phyloP scores from a whole-genome alignment of 2,888 invertebrate species.

The Plutella xylostella region DNA sequence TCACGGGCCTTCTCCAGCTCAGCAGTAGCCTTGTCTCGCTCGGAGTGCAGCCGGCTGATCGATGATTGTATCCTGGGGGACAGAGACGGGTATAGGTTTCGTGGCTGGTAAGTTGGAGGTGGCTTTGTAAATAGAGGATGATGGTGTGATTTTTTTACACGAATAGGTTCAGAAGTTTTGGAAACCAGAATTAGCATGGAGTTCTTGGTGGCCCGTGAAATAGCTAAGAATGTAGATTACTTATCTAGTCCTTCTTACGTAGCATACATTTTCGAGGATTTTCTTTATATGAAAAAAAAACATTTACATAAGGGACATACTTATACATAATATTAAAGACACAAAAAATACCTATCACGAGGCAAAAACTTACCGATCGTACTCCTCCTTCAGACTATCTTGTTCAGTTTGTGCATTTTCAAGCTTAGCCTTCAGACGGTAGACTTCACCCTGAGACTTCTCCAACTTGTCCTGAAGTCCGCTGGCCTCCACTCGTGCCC shows the following conservation, averaged over 20 bases:
- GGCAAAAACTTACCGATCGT: constrained; percentile 77
- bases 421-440: constrained; percentile 91
- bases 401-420: constrained; percentile 97
- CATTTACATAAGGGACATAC: too few relatives aligned
- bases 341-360: not conserved
- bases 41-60: constrained; percentile 86
- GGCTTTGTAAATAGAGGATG: too few relatives aligned
- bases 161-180: too few relatives aligned
- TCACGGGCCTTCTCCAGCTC: constrained; percentile 89
- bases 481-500: constrained; percentile 85
- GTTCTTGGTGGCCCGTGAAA: too few relatives aligned
- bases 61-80: constrained; percentile 78
- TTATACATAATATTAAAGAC: not conserved
- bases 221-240: too few relatives aligned
- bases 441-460: constrained; percentile 95
- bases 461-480: constrained; percentile 92
- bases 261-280: too few relatives aligned
- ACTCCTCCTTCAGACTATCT: constrained; percentile 91
- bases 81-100: too few relatives aligned
- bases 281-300: too few relatives aligned
- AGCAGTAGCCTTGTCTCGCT: constrained; percentile 86
- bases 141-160: too few relatives aligned
- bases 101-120: too few relatives aligned
- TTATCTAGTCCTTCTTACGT: too few relatives aligned
- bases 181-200: too few relatives aligned